A percentile compares a stretch with the other conserved stretches of the same genome.
Evolutionary conservation across 2,113 vertebrate species (phyloP).

Genomic region (Gasterosteus aculeatus): DNA sequence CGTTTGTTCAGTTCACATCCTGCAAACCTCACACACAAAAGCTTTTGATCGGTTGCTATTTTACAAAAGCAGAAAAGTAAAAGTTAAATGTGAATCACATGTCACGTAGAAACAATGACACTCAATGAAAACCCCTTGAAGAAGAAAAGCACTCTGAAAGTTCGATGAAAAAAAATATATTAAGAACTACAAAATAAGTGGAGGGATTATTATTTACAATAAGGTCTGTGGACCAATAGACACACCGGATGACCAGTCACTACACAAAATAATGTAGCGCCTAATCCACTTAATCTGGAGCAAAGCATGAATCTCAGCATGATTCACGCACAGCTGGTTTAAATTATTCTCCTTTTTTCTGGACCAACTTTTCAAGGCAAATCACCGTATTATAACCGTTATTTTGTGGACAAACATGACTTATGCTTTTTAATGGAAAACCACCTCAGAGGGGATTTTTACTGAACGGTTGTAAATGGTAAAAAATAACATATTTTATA

Average conservation of each 20-base stretch:
- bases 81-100: conserved; percentile 56
- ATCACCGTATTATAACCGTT: conserved; percentile 6
- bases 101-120: conserved; percentile 52
- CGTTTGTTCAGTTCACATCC: conserved; percentile 59
- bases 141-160: conserved; percentile 38
- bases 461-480: neutral
- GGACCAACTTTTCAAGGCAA: conserved; percentile 47
- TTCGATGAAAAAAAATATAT: neutral
- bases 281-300: conserved; percentile 23
- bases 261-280: conserved; percentile 18
- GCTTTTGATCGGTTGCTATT: conserved; percentile 43
- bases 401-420: conserved; percentile 19
- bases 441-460: neutral
- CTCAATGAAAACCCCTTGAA: conserved; percentile 43
- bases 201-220: conserved; percentile 63
- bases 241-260: conserved; percentile 13
- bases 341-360: conserved; percentile 21
- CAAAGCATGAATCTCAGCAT: conserved; percentile 8
- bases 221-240: conserved; percentile 26
- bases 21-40: conserved; percentile 56
- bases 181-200: neutral
- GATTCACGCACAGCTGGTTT: conserved; percentile 9
- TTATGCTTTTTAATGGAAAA: conserved; percentile 13
- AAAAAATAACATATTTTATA: neutral
- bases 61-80: conserved; percentile 45